Percentiles rank a stretch among this genome's conserved stretches.
Evolutionary conservation across 2,113 vertebrate species (phyloP).

Genomic region (Mugil cephalus): DNA sequence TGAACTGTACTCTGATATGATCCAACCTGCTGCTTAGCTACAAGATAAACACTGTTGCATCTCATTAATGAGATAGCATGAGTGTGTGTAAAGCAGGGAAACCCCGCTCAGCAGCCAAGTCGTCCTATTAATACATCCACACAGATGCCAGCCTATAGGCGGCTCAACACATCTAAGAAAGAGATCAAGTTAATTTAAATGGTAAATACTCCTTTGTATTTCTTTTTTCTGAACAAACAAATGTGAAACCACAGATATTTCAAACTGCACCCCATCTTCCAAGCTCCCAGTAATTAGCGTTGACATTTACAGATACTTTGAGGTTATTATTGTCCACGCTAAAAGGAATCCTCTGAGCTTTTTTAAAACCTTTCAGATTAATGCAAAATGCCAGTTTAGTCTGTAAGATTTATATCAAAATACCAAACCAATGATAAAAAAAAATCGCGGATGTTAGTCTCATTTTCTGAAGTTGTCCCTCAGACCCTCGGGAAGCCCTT

Average conservation of each 20-base stretch:
- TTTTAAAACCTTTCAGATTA: constrained; percentile 8
- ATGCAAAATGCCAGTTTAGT: constrained; percentile 22
- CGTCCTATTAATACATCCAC: constrained; percentile 54
- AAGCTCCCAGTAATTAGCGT: background rate
- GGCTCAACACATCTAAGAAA: constrained; percentile 27
- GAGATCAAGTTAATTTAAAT: constrained; percentile 36
- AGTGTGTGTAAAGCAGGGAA: constrained; percentile 38
- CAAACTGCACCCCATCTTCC: background rate
- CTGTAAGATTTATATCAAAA: constrained; percentile 19
- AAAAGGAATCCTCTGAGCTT: background rate
- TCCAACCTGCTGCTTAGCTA: background rate
- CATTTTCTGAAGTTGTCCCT: constrained; percentile 30
- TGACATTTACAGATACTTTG: background rate
- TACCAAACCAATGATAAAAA: constrained; percentile 6
- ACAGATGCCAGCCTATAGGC: constrained; percentile 19
- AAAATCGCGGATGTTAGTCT: constrained; percentile 12
- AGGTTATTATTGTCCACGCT: background rate
- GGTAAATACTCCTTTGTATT: too few species aligned
- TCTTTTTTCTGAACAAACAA: background rate
- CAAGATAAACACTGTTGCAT: constrained; percentile 17
- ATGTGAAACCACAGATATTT: background rate
- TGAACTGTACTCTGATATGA: background rate
- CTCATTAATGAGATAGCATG: constrained; percentile 49
- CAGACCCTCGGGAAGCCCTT: constrained; percentile 27
- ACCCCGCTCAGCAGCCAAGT: constrained; percentile 29